phyloP scores from a whole-genome alignment of 2,888 invertebrate species.

The Tipula unca region DNA sequence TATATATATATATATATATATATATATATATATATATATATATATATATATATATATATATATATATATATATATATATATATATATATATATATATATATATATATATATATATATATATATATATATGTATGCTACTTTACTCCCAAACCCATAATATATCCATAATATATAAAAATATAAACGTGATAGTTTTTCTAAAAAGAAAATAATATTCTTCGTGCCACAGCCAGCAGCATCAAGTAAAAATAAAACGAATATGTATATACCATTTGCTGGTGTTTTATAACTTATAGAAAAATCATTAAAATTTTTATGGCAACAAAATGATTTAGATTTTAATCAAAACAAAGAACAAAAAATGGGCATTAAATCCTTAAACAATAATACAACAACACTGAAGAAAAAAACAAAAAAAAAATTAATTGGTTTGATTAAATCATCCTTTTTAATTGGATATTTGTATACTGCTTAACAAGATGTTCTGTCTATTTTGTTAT shows the following conservation, averaged over 20 bases:
- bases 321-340: slow-evolving; percentile 3
- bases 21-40: too few species aligned
- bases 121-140: too few species aligned
- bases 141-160: too few species aligned
- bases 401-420: neutral
- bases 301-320: neutral
- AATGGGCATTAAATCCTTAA: neutral
- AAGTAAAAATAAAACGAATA: neutral
- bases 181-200: neutral
- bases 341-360: neutral
- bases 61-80: too few species aligned
- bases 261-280: neutral
- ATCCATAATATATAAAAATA: neutral
- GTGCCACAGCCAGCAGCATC: neutral
- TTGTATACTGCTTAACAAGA: neutral
- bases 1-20: too few species aligned
- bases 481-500: neutral
- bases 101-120: too few species aligned
- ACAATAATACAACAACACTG: neutral
- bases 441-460: neutral
- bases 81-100: too few species aligned
- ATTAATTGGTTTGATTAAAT: neutral
- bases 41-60: too few species aligned
- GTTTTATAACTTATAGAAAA: neutral
- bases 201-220: neutral